Percentiles rank a stretch among this genome's conserved stretches.
Conservation (phyloP, 2,113 vertebrate genomes). For the Catharus minimus region DNA sequence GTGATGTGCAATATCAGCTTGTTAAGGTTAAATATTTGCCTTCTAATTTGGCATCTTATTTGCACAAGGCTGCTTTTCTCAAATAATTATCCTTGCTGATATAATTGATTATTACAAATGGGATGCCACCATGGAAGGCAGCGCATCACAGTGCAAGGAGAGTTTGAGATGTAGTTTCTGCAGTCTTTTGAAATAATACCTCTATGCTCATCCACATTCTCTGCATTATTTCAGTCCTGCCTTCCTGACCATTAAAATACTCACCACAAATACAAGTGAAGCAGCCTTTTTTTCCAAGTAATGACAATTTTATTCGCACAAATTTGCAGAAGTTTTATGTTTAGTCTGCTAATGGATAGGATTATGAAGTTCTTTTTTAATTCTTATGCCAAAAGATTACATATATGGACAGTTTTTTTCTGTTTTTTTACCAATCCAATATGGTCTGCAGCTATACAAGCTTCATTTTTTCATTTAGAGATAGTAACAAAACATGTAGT, state of each 20-base stretch:
- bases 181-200: background rate
- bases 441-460: background rate
- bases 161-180: background rate
- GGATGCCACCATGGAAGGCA: background rate
- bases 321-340: background rate
- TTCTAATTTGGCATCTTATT: background rate
- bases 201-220: background rate
- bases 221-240: background rate
- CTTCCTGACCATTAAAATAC: background rate
- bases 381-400: background rate
- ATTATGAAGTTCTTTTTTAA: background rate
- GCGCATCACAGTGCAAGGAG: background rate
- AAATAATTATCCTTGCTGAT: background rate
- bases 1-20: background rate
- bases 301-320: background rate
- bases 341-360: background rate
- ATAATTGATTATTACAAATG: background rate
- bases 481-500: background rate
- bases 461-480: background rate
- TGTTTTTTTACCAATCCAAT: background rate
- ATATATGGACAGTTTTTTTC: fast-evolving
- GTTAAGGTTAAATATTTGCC: background rate
- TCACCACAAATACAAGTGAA: background rate
- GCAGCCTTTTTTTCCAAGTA: background rate
- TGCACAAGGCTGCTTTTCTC: background rate